Evolutionary conservation across 2,113 vertebrate genomes (phyloP), one percentile per base, ranked within the genome.

Genomic region (Girardinichthys multiradiatus): DNA sequence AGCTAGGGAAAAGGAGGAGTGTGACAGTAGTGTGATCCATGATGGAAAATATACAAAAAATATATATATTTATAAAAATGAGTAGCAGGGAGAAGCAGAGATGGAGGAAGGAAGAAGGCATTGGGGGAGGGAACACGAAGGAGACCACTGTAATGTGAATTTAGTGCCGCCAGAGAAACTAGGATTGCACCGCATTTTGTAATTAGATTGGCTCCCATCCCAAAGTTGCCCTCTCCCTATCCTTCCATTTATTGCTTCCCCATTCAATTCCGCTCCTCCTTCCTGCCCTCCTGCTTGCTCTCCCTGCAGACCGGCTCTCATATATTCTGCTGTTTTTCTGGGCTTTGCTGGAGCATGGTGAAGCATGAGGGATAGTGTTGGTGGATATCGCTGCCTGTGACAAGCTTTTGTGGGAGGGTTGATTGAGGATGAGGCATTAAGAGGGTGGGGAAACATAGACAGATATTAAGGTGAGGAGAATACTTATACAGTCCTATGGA

Each of bases 181-280:
- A 73, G 91, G 90, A 86, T 90, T 91, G 90, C 92, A 91, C 91
- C 84, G 82, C 90, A 93, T 92, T 90, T 92, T 77, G 84, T 95
- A 96, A 95, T 93, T 95, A 85, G 89, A 95, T 93, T 96, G 95
- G 95, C 95, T 93, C 66, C 73, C 71, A 91, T 95, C 95, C 95
- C 93, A 89, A 93, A 93, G 80, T 74, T 80, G 64, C 58, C 80
- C 82, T 81, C 86, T 87, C 89, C 90, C 88, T 89, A 83, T 60
- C 72, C 62, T 76, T 66, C 81, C 78, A 72, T 79, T 86, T 85
- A 83, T 66, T 64, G 37, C 72, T 84, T 78, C 72, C 74, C 70
- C 85, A 76, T 86, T 87, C 87, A 88, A 79, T 87, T 81, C 74
- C 19, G 8, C 71, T 65, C 73, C 72, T 42, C 70, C 51, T 63